phyloP scores from a whole-genome alignment of 2,797 vertebrate species.

The Valencia hispanica region DNA sequence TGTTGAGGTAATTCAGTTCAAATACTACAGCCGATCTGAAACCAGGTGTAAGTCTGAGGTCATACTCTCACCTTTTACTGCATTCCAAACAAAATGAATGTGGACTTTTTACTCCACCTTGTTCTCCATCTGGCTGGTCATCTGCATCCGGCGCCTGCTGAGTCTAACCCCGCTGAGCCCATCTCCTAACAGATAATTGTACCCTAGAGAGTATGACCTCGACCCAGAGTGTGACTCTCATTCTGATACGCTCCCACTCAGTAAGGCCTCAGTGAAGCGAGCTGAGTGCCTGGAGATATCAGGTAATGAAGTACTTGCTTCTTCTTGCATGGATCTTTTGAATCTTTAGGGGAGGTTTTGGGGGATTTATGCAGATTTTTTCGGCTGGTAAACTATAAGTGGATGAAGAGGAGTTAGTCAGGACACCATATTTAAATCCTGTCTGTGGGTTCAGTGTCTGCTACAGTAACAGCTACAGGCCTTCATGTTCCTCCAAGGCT shows the following conservation, averaged over 20 bases:
- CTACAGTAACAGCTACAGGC: constrained; percentile 1
- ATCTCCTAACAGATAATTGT: constrained; percentile 60
- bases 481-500: constrained; percentile 10
- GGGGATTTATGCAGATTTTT: constrained; percentile 15
- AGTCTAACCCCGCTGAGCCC: constrained; percentile 44
- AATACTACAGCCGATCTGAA: too few relatives aligned
- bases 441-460: not conserved
- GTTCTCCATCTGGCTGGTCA: constrained; percentile 28
- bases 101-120: too few relatives aligned
- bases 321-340: constrained; percentile 1
- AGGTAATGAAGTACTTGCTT: not conserved
- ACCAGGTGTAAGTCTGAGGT: too few relatives aligned
- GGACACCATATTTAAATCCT: constrained; percentile 27
- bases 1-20: too few relatives aligned
- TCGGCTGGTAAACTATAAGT: constrained; percentile 7
- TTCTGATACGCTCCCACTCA: constrained; percentile 11
- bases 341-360: constrained; percentile 12
- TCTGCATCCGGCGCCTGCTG: constrained; percentile 28
- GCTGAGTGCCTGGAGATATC: not conserved
- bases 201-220: constrained; percentile 49
- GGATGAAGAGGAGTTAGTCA: constrained; percentile 23
- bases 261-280: constrained; percentile 21
- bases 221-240: constrained; percentile 19
- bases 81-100: too few relatives aligned
- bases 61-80: too few relatives aligned